These are phyloP conservation scores for Cottoperca gobio DNA, from an alignment of 2,797 vertebrate species.

Conservation along the genomic window DNA sequence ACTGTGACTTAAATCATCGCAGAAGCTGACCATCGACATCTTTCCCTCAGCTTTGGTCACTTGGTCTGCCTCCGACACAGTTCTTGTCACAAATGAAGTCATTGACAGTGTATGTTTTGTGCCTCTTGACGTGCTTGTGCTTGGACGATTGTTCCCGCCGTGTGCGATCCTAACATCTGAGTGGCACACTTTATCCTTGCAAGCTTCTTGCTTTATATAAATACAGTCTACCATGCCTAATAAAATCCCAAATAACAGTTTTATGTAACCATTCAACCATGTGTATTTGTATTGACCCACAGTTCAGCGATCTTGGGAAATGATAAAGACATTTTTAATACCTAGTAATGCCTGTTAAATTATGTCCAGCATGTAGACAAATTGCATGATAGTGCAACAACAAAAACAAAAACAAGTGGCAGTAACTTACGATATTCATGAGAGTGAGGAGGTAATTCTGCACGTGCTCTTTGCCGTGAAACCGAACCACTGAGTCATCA, in stretches of 20 bases:
- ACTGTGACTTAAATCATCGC: no score
- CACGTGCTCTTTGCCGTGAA: slow-evolving; percentile 98
- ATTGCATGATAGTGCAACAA: not conserved
- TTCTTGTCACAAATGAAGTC: no score
- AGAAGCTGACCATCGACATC: no score
- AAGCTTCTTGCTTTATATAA: not conserved
- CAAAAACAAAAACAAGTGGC: not conserved
- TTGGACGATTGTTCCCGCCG: no score
- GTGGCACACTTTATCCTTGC: not conserved
- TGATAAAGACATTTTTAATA: not conserved
- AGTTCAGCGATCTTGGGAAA: not conserved
- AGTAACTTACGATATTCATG: slow-evolving; percentile 97
- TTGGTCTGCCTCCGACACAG: no score
- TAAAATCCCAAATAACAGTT: not conserved
- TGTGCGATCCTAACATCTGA: no score
- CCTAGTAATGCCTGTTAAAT: not conserved
- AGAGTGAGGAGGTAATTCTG: slow-evolving; percentile 99
- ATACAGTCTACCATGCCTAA: not conserved
- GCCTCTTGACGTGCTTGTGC: no score
- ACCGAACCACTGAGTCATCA: slow-evolving; percentile 96
- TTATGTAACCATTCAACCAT: not conserved
- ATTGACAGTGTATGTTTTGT: no score
- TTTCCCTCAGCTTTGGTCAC: no score
- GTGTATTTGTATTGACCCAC: not conserved
- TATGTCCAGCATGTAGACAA: not conserved